These are phyloP conservation scores for Malachius bipustulatus DNA, from an alignment of 2,888 invertebrate species.

Conservation along the genomic window DNA sequence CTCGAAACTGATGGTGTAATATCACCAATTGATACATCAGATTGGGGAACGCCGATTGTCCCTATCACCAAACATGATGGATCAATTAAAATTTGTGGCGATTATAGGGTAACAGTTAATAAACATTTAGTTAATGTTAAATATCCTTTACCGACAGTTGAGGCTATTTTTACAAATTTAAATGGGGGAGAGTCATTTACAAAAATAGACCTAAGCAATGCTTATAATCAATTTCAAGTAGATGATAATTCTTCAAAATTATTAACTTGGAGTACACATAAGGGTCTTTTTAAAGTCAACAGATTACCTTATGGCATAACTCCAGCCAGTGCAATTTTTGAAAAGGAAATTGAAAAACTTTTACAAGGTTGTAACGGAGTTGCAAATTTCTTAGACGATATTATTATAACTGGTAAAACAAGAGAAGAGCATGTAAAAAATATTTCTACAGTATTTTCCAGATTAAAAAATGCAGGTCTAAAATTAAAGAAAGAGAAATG, in stretches of 20 bases:
- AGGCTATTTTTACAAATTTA: no score
- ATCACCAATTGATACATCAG: no score
- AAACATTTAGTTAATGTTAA: no score
- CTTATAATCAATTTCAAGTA: slow-evolving; percentile 28
- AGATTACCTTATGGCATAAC: slow-evolving; percentile 30
- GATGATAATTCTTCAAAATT: slow-evolving; percentile 24
- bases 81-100: no score
- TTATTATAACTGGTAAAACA: slow-evolving; percentile 23
- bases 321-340: slow-evolving; percentile 29
- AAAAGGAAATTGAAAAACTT: slow-evolving; percentile 26
- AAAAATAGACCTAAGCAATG: slow-evolving; percentile 17
- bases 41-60: no score
- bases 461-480: slow-evolving; percentile 20
- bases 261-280: slow-evolving; percentile 26
- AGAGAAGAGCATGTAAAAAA: slow-evolving; percentile 19
- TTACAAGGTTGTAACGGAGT: slow-evolving; percentile 24
- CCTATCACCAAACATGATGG: no score
- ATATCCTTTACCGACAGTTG: no score
- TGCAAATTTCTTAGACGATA: slow-evolving; percentile 27
- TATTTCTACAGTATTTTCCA: slow-evolving; percentile 20
- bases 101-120: no score
- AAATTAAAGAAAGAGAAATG: slow-evolving; percentile 26
- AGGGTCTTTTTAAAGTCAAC: slow-evolving; percentile 27
- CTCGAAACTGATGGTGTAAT: no score
- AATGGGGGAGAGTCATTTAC: slow-evolving; percentile 24